These are phyloP conservation scores for Atlantisia rogersi DNA, from an alignment of 2,113 vertebrate species.

Conservation along the genomic window DNA sequence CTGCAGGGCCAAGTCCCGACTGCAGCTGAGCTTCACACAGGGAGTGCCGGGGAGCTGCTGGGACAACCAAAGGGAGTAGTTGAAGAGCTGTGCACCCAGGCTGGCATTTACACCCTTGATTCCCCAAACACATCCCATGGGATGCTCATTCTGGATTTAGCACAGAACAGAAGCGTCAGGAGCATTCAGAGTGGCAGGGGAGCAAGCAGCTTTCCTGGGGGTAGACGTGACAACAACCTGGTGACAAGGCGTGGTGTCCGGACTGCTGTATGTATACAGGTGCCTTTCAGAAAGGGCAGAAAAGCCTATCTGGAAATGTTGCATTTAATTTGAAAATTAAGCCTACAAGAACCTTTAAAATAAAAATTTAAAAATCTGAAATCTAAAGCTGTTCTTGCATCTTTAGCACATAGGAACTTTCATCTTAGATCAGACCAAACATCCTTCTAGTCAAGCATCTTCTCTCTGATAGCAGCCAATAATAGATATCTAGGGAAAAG, in stretches of 20 bases:
- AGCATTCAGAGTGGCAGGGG: background rate
- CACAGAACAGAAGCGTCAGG: background rate
- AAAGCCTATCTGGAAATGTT: background rate
- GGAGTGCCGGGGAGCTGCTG: background rate
- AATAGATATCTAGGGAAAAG: background rate
- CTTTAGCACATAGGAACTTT: background rate
- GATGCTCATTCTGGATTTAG: background rate
- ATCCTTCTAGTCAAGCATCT: background rate
- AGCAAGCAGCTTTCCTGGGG: background rate
- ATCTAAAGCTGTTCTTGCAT: background rate
- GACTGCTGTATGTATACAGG: background rate
- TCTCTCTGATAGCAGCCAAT: background rate
- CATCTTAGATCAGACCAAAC: background rate
- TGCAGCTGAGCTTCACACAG: background rate
- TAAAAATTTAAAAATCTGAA: background rate
- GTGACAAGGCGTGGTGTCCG: background rate
- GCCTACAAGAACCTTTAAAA: background rate
- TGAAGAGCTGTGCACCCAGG: fast-evolving
- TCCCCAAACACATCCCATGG: background rate
- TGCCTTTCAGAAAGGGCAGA: background rate
- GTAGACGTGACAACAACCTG: background rate
- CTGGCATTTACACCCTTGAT: background rate
- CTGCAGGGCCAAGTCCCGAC: background rate
- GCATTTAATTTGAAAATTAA: background rate
- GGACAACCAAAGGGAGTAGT: background rate